phyloP scores from a whole-genome alignment of 2,113 vertebrate species.

The Tragelaphus strepsiceros region DNA sequence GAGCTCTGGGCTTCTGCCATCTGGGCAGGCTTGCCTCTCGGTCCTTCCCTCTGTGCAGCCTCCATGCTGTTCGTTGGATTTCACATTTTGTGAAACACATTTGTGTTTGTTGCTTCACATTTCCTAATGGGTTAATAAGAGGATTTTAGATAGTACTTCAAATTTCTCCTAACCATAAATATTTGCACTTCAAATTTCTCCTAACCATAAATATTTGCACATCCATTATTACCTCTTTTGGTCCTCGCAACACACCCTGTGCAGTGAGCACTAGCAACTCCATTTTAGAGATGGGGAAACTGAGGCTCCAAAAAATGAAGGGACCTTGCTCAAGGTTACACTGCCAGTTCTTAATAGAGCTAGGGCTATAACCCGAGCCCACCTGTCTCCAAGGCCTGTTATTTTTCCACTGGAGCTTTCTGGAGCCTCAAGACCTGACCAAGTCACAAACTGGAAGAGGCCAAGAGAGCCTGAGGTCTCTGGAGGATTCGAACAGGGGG shows the following conservation, averaged over 20 bases:
- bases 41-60: background rate
- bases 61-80: conserved; percentile 30
- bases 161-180: conserved; percentile 18
- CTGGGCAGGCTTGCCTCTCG: background rate
- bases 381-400: background rate
- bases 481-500: background rate
- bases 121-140: conserved; percentile 32
- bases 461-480: background rate
- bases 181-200: background rate
- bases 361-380: conserved; percentile 2
- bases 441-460: background rate
- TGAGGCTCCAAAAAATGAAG: background rate
- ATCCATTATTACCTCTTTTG: conserved; percentile 1
- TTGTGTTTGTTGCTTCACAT: conserved; percentile 17
- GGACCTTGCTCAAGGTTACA: conserved; percentile 38
- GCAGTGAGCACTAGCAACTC: background rate
- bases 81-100: background rate
- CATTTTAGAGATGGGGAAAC: conserved; percentile 49
- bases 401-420: conserved; percentile 14
- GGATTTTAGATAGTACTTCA: background rate
- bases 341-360: conserved; percentile 14
- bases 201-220: background rate
- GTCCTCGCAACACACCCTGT: background rate
- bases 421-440: background rate
- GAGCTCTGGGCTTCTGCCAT: conserved; percentile 16